These are phyloP conservation scores for Hyles euphorbiae DNA, from an alignment of 1,140 invertebrate genomes.

Conservation along the genomic window DNA sequence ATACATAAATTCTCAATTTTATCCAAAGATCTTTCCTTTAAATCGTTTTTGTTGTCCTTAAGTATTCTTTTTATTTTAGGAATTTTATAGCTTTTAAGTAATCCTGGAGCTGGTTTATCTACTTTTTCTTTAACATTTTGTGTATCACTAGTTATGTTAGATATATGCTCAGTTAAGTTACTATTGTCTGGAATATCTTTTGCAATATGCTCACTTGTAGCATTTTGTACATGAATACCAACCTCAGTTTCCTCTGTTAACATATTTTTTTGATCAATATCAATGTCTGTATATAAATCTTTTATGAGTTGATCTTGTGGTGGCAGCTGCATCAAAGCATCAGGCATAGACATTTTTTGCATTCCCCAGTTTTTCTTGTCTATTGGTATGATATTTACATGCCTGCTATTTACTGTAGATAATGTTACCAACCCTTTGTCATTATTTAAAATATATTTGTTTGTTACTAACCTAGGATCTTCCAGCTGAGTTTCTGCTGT, in stretches of 20 bases:
- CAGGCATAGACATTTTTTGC: constrained; percentile 29
- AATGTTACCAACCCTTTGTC: constrained; percentile 27
- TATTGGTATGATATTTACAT: constrained; percentile 39
- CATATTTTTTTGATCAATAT: constrained; percentile 27
- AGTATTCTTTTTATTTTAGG: background rate
- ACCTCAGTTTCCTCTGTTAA: constrained; percentile 32
- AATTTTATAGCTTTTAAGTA: background rate
- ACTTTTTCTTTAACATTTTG: background rate
- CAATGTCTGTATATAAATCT: constrained; percentile 36
- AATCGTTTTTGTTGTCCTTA: background rate
- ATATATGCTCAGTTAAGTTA: background rate
- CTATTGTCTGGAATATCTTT: background rate
- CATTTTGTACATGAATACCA: too few relatives aligned
- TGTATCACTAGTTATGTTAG: background rate
- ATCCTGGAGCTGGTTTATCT: background rate
- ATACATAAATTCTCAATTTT: background rate
- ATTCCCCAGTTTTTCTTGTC: constrained; percentile 35
- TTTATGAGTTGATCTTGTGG: constrained; percentile 25
- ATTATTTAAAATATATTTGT: constrained; percentile 42
- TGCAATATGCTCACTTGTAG: background rate
- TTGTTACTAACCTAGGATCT: constrained; percentile 50
- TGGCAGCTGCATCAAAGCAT: constrained; percentile 28
- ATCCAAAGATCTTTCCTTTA: background rate
- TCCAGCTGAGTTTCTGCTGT: constrained; percentile 34
- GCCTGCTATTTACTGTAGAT: constrained; percentile 26